Conservation (phyloP, 1,140 invertebrate species). For the Heliconius congener region DNA sequence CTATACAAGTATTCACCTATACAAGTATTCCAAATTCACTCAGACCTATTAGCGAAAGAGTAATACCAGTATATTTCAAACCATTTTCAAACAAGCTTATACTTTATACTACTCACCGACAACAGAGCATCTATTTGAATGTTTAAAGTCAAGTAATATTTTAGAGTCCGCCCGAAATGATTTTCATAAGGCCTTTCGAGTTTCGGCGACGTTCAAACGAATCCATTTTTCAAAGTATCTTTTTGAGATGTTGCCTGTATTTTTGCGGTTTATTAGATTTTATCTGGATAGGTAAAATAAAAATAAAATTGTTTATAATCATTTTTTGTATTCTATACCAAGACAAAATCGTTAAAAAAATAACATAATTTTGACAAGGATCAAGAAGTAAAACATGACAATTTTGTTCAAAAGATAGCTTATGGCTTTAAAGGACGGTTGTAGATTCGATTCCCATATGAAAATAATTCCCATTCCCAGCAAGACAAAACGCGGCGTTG, state of each 20-base stretch:
- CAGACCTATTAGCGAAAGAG: background rate
- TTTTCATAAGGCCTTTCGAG: constrained; percentile 57
- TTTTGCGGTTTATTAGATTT: constrained; percentile 41
- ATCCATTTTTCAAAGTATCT: constrained; percentile 70
- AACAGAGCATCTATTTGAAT: constrained; percentile 46
- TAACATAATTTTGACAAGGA: background rate
- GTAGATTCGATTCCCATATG: too few species aligned
- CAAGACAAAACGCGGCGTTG: too few species aligned
- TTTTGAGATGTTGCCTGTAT: constrained; percentile 34
- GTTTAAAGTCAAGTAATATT: constrained; percentile 54
- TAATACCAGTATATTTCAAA: constrained; percentile 35
- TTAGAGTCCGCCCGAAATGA: constrained; percentile 54
- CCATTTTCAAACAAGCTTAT: constrained; percentile 36
- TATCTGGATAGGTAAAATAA: constrained; percentile 22
- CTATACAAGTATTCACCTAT: too few species aligned
- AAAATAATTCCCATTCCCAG: too few species aligned
- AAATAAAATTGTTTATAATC: too few species aligned
- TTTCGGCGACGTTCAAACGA: constrained; percentile 38
- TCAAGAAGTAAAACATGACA: too few species aligned
- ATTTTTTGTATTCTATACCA: too few species aligned
- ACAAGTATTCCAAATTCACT: too few species aligned
- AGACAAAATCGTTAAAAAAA: too few species aligned
- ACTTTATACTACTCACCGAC: constrained; percentile 33
- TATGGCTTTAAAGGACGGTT: too few species aligned
- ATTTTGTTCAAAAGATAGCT: too few species aligned